Percentiles rank a stretch among this genome's conserved stretches.
phyloP scores from a whole-genome alignment of 1,140 invertebrate genomes.

The Cepaea nemoralis region DNA sequence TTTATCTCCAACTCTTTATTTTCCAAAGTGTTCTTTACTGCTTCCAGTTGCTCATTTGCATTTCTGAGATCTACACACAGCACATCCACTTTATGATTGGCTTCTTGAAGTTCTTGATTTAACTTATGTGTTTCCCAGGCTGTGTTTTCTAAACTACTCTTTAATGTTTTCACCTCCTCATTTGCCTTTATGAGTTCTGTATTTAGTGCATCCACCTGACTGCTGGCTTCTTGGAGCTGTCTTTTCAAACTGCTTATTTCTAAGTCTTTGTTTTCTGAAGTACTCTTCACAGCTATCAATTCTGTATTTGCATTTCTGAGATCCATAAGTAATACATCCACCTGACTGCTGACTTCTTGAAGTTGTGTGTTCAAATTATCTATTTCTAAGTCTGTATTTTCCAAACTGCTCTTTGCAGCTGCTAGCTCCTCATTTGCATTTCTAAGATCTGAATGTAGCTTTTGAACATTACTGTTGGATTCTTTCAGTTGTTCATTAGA shows the following conservation, averaged over 20 bases:
- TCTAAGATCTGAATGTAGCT: not conserved
- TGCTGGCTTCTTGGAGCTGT: not conserved
- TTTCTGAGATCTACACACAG: not conserved
- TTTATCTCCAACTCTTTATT: conserved; percentile 7
- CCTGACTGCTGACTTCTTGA: not conserved
- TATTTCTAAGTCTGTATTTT: conserved; percentile 7
- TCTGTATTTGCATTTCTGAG: not conserved
- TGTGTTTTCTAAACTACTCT: not conserved
- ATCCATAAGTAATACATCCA: not conserved
- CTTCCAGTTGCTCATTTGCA: not conserved
- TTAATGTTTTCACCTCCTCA: not conserved
- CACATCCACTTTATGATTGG: not conserved
- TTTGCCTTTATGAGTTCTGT: not conserved
- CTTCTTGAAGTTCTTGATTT: not conserved
- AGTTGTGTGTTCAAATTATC: not conserved
- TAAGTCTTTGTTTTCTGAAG: not conserved
- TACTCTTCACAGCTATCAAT: not conserved
- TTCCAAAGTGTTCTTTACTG: not conserved
- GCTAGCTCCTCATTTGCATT: not conserved
- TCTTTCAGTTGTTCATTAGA: not conserved
- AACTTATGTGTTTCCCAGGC: not conserved
- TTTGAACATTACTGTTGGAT: not conserved
- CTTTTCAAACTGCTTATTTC: not conserved
- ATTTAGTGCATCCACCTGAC: not conserved
- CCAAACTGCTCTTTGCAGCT: not conserved